phyloP scores from a whole-genome alignment of 2,888 invertebrate genomes.

The Phengaris alcon region DNA sequence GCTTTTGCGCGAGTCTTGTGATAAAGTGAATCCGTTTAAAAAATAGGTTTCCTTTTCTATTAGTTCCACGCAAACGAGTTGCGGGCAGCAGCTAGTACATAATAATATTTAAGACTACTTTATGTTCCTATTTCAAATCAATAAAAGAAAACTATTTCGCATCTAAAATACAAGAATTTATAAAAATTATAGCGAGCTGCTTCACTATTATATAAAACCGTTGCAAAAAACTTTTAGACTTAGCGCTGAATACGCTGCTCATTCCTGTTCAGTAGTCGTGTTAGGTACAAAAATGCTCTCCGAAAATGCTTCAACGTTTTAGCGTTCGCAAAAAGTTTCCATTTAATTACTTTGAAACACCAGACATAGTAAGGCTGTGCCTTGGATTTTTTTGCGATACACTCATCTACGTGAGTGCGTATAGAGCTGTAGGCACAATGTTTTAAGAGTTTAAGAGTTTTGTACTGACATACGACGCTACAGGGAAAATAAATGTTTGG shows the following conservation, averaged over 20 bases:
- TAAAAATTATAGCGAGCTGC: not conserved
- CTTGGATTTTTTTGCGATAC: constrained; percentile 20
- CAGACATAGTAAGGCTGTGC: constrained; percentile 27
- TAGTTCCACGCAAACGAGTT: too few relatives aligned
- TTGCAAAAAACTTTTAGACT: constrained; percentile 1
- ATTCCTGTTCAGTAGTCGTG: constrained; percentile 11
- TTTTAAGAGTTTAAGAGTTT: too few relatives aligned
- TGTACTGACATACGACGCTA: too few relatives aligned
- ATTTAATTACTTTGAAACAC: constrained; percentile 40
- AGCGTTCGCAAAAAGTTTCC: constrained; percentile 37
- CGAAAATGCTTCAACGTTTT: constrained; percentile 30
- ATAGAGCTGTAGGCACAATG: not conserved
- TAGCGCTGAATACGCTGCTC: constrained; percentile 6
- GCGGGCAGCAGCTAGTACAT: too few relatives aligned
- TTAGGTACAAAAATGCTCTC: constrained; percentile 22
- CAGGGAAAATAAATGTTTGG: too few relatives aligned
- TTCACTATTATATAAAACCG: not conserved
- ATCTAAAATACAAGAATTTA: not conserved
- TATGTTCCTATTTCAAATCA: not conserved
- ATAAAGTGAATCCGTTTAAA: too few relatives aligned
- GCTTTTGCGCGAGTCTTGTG: too few relatives aligned
- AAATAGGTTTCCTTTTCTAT: too few relatives aligned
- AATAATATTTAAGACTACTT: too few relatives aligned
- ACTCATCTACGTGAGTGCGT: not conserved
- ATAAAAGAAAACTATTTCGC: not conserved